Evolutionary conservation across 2,888 invertebrate genomes (phyloP), one percentile per base, ranked within the genome.

Genomic region (Pediacus dermestoides): DNA sequence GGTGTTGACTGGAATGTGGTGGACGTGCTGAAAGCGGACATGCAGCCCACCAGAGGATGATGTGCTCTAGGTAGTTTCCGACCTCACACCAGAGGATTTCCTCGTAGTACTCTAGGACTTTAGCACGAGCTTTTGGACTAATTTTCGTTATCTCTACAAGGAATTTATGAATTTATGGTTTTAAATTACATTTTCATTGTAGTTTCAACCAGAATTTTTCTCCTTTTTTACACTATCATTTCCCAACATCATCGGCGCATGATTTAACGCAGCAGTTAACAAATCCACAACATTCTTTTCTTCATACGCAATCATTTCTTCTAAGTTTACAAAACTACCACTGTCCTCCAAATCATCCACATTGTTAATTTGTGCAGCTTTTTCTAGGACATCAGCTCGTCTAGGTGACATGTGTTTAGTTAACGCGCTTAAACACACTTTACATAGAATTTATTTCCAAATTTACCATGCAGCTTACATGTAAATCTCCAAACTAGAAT

Each of bases 1-100:
- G 70, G 64, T 80, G 79, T 67, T 81, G 80, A 53, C 78, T 77
- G 2, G 77, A 77, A 54, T 74, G 75, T 10, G 79, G 78, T 12
- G 79, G 74, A 49, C 80, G 76, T 38, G 79, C 77, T 8, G 84
- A 81, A 26, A 87, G 68, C 1, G 86, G 84, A 46, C 80, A 81
- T 7, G 81, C 73, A 1, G 84, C 82, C 88, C 88, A 88, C 90
- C 89, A 90, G 1, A 90, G 71, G 12, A 89, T 76, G 11, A 88
- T 80, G 57, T 90, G 88, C 60, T 89, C 88, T 32, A 88, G 71
- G 56, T 81, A 83, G 42, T 82, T 81, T 1, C 88, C 88, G 1
- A 88, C 84, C 58, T 87, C 82, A 0, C 84, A 82, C 89, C 89
- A 90, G 15, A 88, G 70, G 36, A 82, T 77, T 60, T 82, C 80